Percentiles rank a stretch among this genome's conserved stretches.
phyloP scores from a whole-genome alignment of 2,888 invertebrate species.

The Pheosia tremula region DNA sequence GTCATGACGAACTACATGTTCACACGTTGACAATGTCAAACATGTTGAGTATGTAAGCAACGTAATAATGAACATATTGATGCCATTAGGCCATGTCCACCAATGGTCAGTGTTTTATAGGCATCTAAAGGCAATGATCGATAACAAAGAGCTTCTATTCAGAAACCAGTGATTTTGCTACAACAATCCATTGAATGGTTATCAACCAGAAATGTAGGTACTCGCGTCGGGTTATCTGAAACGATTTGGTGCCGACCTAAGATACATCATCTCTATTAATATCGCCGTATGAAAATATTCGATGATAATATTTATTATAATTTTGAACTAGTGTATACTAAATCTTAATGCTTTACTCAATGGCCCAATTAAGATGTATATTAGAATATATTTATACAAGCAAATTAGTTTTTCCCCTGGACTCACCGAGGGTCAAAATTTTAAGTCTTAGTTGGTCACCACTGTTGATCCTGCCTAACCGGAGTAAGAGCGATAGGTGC shows the following conservation, averaged over 20 bases:
- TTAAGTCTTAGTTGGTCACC: no score
- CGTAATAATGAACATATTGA: neutral
- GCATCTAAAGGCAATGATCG: neutral
- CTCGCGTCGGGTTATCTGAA: slow-evolving; percentile 32
- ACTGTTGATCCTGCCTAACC: no score
- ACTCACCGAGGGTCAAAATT: no score
- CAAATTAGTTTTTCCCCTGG: no score
- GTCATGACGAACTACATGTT: no score
- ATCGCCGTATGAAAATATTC: slow-evolving; percentile 17
- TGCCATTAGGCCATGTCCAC: neutral
- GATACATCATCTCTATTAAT: slow-evolving; percentile 29
- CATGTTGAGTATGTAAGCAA: no score
- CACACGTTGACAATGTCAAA: no score
- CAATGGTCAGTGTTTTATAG: neutral
- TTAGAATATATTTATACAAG: no score
- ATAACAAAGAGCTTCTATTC: slow-evolving; percentile 9
- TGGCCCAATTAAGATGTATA: no score
- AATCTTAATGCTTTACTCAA: no score
- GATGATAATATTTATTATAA: slow-evolving; percentile 6
- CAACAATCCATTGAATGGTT: slow-evolving; percentile 21
- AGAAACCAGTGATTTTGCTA: slow-evolving; percentile 18
- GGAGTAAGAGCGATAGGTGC: no score
- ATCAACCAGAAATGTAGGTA: slow-evolving; percentile 30
- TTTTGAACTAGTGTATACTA: no score
- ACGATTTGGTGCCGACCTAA: slow-evolving; percentile 36